phyloP scores from a whole-genome alignment of 1,140 invertebrate genomes.

The Drusus annulatus region DNA sequence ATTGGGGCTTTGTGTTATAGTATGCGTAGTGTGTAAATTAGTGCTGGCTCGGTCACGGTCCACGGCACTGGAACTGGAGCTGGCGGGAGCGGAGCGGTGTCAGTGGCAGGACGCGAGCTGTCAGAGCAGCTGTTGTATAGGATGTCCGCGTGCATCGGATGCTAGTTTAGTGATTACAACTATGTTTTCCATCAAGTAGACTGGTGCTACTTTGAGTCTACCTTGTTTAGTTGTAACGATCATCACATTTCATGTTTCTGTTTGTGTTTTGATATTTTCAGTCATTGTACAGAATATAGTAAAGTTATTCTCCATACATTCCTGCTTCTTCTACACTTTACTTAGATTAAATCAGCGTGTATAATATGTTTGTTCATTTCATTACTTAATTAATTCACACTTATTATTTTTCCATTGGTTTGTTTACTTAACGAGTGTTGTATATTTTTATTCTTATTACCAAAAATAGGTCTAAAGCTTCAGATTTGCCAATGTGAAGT shows the following conservation, averaged over 20 bases:
- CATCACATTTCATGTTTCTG: slow-evolving; percentile 34
- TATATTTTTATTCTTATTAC: slow-evolving; percentile 54
- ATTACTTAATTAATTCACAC: background rate
- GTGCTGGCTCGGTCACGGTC: background rate
- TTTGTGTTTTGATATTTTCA: slow-evolving; percentile 38
- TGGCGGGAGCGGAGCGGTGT: background rate
- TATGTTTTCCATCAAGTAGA: slow-evolving; percentile 38
- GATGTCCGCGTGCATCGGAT: background rate
- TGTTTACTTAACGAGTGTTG: slow-evolving; percentile 33
- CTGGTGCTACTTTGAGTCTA: slow-evolving; percentile 49
- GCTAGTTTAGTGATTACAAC: too few species aligned
- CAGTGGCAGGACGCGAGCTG: background rate
- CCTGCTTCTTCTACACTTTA: slow-evolving; percentile 44
- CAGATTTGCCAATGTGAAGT: slow-evolving; percentile 27
- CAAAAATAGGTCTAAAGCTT: slow-evolving; percentile 58
- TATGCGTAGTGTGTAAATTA: slow-evolving; percentile 40
- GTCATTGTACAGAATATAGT: slow-evolving; percentile 40
- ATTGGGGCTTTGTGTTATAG: slow-evolving; percentile 23
- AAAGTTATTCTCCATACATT: slow-evolving; percentile 50
- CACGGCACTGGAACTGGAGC: background rate
- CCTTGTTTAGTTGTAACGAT: slow-evolving; percentile 38
- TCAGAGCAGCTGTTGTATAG: slow-evolving; percentile 30
- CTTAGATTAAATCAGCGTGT: slow-evolving; percentile 31
- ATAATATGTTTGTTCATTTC: slow-evolving; percentile 25
- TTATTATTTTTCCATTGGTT: slow-evolving; percentile 25